Evolutionary conservation across 2,113 vertebrate species (phyloP).

Genomic region (Cololabis saira): DNA sequence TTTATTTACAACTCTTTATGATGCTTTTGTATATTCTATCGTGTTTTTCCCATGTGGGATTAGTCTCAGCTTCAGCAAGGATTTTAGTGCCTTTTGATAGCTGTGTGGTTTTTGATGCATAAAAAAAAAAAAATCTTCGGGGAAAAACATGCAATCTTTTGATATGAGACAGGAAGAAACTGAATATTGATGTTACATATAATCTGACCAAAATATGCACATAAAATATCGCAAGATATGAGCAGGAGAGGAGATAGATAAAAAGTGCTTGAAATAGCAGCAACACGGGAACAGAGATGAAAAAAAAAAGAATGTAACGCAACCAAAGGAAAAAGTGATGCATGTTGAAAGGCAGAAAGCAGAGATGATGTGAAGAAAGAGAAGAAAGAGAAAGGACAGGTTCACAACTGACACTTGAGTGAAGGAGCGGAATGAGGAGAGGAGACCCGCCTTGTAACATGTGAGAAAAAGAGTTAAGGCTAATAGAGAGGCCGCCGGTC

Average conservation of each 20-base stretch:
- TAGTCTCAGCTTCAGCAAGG: neutral
- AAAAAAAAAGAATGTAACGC: neutral
- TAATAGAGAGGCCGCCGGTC: slow-evolving; percentile 65
- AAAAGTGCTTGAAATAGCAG: neutral
- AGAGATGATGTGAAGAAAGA: neutral
- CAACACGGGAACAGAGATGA: neutral
- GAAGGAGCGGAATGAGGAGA: neutral
- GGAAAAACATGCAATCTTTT: neutral
- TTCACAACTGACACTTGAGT: neutral
- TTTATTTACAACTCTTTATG: neutral
- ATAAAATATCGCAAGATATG: neutral
- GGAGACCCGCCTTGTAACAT: neutral
- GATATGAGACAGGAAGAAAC: neutral
- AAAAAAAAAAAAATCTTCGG: neutral
- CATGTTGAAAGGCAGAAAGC: neutral
- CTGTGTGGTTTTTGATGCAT: slow-evolving; percentile 2
- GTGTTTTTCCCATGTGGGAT: neutral
- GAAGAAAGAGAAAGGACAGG: neutral
- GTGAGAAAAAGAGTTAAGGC: slow-evolving; percentile 31
- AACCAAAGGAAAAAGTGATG: neutral
- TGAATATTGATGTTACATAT: slow-evolving; percentile 12
- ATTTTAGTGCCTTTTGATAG: neutral
- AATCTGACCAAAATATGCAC: neutral
- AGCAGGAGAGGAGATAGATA: neutral
- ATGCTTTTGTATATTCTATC: slow-evolving; percentile 5